These are phyloP conservation scores for Orchesella cincta DNA, from an alignment of 1,140 invertebrate genomes.

Conservation along the genomic window DNA sequence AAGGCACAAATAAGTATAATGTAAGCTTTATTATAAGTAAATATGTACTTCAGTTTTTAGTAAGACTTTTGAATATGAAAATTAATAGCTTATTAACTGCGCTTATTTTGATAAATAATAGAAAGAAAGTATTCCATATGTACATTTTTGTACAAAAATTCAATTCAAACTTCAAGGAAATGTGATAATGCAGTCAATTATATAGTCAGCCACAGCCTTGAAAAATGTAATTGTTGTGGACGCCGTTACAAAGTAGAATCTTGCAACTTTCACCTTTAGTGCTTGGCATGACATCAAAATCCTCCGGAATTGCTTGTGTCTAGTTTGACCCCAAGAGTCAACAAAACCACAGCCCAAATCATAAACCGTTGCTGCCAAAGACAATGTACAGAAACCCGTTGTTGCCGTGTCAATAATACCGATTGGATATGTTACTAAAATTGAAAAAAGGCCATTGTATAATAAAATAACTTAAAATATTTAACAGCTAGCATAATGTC, in stretches of 20 bases:
- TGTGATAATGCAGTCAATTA: constrained; percentile 41
- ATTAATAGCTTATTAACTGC: too few species aligned
- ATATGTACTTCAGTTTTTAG: too few species aligned
- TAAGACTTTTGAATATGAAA: too few species aligned
- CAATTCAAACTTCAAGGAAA: constrained; percentile 25
- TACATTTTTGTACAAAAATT: neutral
- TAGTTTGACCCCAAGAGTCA: constrained; percentile 30
- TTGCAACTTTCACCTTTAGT: constrained; percentile 26
- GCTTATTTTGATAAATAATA: too few species aligned
- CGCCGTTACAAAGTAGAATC: constrained; percentile 21
- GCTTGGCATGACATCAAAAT: constrained; percentile 22
- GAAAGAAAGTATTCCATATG: too few species aligned
- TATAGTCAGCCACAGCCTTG: constrained; percentile 25
- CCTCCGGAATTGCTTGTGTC: constrained; percentile 25
- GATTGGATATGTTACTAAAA: constrained; percentile 28
- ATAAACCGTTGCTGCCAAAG: constrained; percentile 25
- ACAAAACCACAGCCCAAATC: constrained; percentile 31
- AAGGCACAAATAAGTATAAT: too few species aligned
- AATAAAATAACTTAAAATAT: neutral
- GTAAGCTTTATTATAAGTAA: too few species aligned
- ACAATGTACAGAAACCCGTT: constrained; percentile 20
- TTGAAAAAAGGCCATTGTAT: too few species aligned
- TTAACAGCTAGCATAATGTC: neutral
- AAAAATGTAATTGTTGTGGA: constrained; percentile 39
- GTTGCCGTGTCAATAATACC: constrained; percentile 28